Base-by-base conservation (phyloP, 2,113 vertebrate genomes). In the Myotis davidii region DNA sequence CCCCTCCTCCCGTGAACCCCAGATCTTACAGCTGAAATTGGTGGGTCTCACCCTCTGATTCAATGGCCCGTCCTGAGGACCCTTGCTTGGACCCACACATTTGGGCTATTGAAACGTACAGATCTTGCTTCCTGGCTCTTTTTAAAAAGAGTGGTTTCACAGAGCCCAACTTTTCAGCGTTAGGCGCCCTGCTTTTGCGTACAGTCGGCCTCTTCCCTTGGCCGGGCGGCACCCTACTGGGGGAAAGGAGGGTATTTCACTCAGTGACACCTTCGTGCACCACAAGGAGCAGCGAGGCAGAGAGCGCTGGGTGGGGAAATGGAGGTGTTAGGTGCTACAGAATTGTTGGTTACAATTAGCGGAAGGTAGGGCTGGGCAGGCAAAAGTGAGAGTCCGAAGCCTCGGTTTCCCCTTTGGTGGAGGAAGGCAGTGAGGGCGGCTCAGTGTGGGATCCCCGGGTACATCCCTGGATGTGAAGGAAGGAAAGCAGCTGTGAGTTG, bases 21-120 rank as follows among this genome's bases (percentile, higher is more conserved):
- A 6, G 45, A 6, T 48, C 67, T 67, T 29, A 37, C 32, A 37
- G 8, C 10, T 8, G 45, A 81, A 27, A 48, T 37, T 29, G 5
- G 27, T 9, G 52, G 2, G 25, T 14, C 61, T 45, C 78, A 14
- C 17, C 34, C 64, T 85, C 72, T 14, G 2, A 12, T 18, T 23
- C 16, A 18, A 0, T 9, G 2, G 4, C 12, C 11, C 3, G 50
- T 18, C 37, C 21, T 20, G 6, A 0, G 37, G 48, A 9, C 14
- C 59, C n/a, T 70, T 10, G 56, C 12, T 32, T 3, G 2, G 21
- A 10, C 21, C 65, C 17, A 29, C 23, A 67, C 10, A 1, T 20
- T 32, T 34, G 25, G 29, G 37, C 29, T 12, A 11, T 27, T 94
- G 21, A 27, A 17, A 67, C 1, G 45, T 1, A 17, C 61, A 37